These are phyloP conservation scores for Leuciscus waleckii DNA, from an alignment of 2,797 vertebrate species.

Conservation along the genomic window DNA sequence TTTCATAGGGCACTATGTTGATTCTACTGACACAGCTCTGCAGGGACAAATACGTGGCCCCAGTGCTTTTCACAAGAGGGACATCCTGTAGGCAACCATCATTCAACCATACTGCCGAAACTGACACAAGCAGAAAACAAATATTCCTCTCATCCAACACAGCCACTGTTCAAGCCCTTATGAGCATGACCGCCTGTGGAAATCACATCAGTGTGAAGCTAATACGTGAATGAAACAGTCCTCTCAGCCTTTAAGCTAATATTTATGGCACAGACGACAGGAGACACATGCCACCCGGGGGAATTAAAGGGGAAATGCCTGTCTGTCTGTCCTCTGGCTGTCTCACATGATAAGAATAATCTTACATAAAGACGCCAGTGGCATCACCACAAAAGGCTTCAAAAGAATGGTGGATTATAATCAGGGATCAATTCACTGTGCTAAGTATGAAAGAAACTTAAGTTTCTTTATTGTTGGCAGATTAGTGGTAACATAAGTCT, in stretches of 20 bases:
- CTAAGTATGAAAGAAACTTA: neutral
- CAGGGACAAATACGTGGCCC: slow-evolving; percentile 24
- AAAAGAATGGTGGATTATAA: neutral
- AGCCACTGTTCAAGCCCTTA: neutral
- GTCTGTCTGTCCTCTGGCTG: slow-evolving; percentile 5
- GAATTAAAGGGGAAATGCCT: slow-evolving; percentile 7
- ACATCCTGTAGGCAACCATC: neutral
- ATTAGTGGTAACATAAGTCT: neutral
- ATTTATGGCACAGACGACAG: slow-evolving; percentile 6
- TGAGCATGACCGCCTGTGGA: slow-evolving; percentile 19
- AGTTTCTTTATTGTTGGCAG: neutral
- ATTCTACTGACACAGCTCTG: slow-evolving; percentile 26
- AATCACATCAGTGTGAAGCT: slow-evolving; percentile 28
- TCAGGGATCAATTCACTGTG: neutral
- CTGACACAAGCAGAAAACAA: neutral
- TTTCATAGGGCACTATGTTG: slow-evolving; percentile 38
- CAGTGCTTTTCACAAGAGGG: neutral
- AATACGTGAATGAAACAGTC: slow-evolving; percentile 1
- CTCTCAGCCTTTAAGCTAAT: slow-evolving; percentile 19
- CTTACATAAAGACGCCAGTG: neutral
- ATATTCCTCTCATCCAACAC: neutral
- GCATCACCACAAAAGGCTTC: neutral
- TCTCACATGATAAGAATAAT: slow-evolving; percentile 19
- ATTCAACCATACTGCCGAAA: neutral
- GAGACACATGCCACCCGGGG: neutral